Evolutionary conservation across 2,888 invertebrate genomes (phyloP).

Genomic region (Calameuta pallipes): DNA sequence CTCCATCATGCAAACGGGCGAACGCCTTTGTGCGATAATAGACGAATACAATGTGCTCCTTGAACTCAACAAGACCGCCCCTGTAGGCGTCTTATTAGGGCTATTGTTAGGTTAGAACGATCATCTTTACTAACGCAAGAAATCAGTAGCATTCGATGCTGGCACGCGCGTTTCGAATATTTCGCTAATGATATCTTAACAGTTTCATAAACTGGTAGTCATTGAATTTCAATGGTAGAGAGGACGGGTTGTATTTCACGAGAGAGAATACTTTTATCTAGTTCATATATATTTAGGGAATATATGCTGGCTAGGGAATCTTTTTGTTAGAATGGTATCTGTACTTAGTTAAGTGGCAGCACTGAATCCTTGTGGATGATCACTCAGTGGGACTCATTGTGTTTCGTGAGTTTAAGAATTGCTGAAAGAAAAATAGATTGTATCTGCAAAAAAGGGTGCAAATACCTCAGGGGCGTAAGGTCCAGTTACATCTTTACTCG

Average conservation of each 20-base stretch:
- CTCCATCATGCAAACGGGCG: slow-evolving; percentile 18
- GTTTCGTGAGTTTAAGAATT: not conserved
- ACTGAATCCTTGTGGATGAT: not conserved
- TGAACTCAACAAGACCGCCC: slow-evolving; percentile 10
- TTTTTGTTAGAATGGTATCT: not conserved
- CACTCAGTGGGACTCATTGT: not conserved
- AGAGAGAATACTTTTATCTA: not conserved
- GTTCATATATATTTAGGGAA: not conserved
- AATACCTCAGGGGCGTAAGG: slow-evolving; percentile 63
- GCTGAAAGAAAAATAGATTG: slow-evolving; percentile 50
- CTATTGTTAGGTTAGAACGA: slow-evolving; percentile 22
- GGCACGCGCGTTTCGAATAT: slow-evolving; percentile 20
- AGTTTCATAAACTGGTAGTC: not conserved
- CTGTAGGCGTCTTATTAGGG: slow-evolving; percentile 27
- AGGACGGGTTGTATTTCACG: too few species aligned
- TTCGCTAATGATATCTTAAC: slow-evolving; percentile 19
- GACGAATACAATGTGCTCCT: slow-evolving; percentile 20
- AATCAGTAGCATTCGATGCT: slow-evolving; percentile 17
- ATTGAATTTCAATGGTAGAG: not conserved
- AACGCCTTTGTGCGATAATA: slow-evolving; percentile 21
- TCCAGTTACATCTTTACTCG: slow-evolving; percentile 66
- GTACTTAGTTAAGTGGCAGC: not conserved
- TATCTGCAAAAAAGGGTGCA: slow-evolving; percentile 58
- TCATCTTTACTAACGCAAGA: slow-evolving; percentile 14
- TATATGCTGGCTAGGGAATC: not conserved